Evolutionary conservation across 2,888 invertebrate genomes (phyloP), one percentile per base, ranked within the genome.

Genomic region (Parnassius smintheus): DNA sequence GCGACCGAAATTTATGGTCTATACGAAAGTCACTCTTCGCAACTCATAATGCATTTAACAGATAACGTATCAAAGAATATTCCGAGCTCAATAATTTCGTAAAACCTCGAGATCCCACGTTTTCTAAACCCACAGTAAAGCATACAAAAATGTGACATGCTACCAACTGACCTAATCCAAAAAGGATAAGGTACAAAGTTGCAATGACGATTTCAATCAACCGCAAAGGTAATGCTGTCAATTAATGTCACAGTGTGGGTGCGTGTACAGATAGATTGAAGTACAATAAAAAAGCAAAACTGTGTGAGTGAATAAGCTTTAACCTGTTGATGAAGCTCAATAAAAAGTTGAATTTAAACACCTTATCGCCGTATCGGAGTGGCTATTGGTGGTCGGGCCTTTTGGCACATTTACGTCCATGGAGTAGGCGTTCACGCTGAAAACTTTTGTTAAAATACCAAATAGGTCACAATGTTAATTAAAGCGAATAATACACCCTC

Each of bases 311-410:
- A 80, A 78, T 82, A 75, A 83, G 83, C 82, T 83, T 84, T 73
- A 78, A 66, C 61, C 66, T 54, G 74, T 68, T 81, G 86, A 88
- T 87, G 87, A 86, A 78, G 74, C 65, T 73, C 79, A 85, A 88
- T 89, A 89, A 88, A 88, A 85, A 81, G 81, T 80, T 78, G 81
- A 80, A 83, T 88, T 89, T 86, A 87, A 88, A 83, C 85, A 80
- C 82, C 75, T 84, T 85, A 85, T 86, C 82, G 74, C 64, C 72
- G 75, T 82, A 82, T 83, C 80, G 73, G 70, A 65, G 68, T 68
- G 72, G 63, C 74, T 79, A 81, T 82, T 81, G 86, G 82, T 84
- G 83, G 81, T 78, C 80, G 75, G 66, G 58, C 62, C 72, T 71
- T 65, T 66, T 50, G 52, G 67, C 53, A 71, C 65, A 70, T 59